These are phyloP conservation scores for Coboldia fuscipes DNA, from an alignment of 1,140 invertebrate species.

Conservation along the genomic window DNA sequence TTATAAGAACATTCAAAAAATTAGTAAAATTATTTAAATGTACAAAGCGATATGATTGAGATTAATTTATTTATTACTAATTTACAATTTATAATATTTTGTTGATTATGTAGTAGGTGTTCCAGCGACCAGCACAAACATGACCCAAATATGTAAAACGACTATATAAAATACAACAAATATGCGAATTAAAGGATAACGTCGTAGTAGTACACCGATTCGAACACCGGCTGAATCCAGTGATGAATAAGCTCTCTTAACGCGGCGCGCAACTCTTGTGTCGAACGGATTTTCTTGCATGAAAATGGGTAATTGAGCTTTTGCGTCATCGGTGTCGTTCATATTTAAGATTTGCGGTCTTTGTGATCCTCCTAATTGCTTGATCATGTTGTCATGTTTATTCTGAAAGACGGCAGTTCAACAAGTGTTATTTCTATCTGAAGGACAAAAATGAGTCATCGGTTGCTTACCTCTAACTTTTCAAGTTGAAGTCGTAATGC, in stretches of 20 bases:
- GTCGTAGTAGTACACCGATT: slow-evolving; percentile 53
- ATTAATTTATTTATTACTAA: no score
- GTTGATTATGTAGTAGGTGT: no score
- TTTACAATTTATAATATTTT: no score
- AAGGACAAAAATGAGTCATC: slow-evolving; percentile 4
- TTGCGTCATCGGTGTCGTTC: slow-evolving; percentile 43
- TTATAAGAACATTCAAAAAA: no score
- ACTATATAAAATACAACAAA: slow-evolving; percentile 46
- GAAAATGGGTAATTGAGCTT: slow-evolving; percentile 45
- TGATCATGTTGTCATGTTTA: slow-evolving; percentile 11
- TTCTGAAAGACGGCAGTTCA: slow-evolving; percentile 6
- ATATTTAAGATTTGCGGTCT: slow-evolving; percentile 25
- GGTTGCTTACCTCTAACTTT: slow-evolving; percentile 48
- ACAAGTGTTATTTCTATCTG: neutral
- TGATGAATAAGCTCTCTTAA: slow-evolving; percentile 57
- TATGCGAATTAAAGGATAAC: slow-evolving; percentile 60
- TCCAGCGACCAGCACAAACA: slow-evolving; percentile 17
- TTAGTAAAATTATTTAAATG: no score
- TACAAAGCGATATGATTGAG: no score
- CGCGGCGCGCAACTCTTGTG: slow-evolving; percentile 47
- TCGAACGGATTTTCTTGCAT: slow-evolving; percentile 58
- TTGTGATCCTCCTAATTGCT: slow-evolving; percentile 8
- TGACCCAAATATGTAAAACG: slow-evolving; percentile 17
- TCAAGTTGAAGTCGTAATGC: slow-evolving; percentile 56
- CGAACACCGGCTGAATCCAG: slow-evolving; percentile 56